Percentiles rank a stretch among this genome's conserved stretches.
Conservation (phyloP, 1,140 invertebrate species). For the Chrysomallon squamiferum region DNA sequence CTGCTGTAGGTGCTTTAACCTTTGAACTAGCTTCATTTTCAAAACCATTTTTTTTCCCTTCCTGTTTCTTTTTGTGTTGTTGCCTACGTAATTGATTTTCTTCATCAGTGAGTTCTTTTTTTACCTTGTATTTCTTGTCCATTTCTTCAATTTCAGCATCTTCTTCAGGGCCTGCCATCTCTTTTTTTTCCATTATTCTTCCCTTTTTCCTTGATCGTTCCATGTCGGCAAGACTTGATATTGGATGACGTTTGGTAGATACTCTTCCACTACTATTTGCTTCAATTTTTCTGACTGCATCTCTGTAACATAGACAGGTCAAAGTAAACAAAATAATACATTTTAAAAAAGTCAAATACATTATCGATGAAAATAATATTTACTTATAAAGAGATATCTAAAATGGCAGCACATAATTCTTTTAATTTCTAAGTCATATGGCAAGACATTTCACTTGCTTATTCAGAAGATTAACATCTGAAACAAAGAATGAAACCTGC, state of each 20-base stretch:
- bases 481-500: too few relatives aligned
- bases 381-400: too few relatives aligned
- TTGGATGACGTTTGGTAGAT: constrained; percentile 57
- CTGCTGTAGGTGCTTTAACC: too few relatives aligned
- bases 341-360: too few relatives aligned
- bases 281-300: constrained; percentile 41
- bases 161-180: background rate
- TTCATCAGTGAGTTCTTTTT: constrained; percentile 16
- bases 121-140: constrained; percentile 22
- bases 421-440: too few relatives aligned
- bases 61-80: background rate
- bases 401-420: too few relatives aligned
- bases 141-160: background rate
- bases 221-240: constrained; percentile 35
- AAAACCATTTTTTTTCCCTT: background rate
- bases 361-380: too few relatives aligned
- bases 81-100: constrained; percentile 9
- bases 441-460: too few relatives aligned
- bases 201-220: constrained; percentile 17
- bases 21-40: background rate
- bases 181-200: constrained; percentile 12
- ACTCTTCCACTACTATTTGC: constrained; percentile 54
- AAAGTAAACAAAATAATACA: too few relatives aligned
- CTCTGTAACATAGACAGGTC: constrained; percentile 23
- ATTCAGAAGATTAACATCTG: too few relatives aligned